Conservation (phyloP, 2,113 vertebrate genomes). For the Oncorhynchus masou region DNA sequence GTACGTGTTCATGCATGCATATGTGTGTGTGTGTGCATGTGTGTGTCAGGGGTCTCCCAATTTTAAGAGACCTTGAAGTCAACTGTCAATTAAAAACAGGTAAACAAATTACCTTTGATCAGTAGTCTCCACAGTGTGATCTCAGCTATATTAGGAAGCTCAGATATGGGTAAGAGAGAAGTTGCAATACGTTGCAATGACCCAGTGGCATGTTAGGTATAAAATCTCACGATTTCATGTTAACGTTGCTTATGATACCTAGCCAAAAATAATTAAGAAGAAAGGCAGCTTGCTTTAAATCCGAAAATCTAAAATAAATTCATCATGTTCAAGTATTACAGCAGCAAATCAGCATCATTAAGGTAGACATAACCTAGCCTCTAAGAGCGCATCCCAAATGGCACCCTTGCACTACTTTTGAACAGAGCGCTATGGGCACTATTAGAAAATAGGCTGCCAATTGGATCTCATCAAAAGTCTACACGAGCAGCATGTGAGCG, state of each 20-base stretch:
- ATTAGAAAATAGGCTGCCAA: background rate
- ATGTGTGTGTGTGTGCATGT: background rate
- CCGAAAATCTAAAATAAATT: background rate
- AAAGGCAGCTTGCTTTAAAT: background rate
- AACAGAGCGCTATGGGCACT: background rate
- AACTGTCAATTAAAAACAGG: background rate
- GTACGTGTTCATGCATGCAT: background rate
- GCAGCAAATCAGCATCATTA: slow-evolving; percentile 6
- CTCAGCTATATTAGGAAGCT: background rate
- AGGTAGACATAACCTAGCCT: background rate
- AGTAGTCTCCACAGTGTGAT: slow-evolving; percentile 14
- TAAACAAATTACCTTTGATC: background rate
- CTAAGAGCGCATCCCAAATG: background rate
- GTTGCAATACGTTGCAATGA: background rate
- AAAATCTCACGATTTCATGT: background rate
- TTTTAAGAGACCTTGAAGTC: background rate
- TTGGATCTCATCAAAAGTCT: background rate
- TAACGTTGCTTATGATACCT: background rate
- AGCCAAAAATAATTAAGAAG: background rate
- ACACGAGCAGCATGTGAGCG: slow-evolving; percentile 23
- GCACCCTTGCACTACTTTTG: no score
- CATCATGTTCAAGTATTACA: no score
- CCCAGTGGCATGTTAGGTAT: background rate
- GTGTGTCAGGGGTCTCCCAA: background rate
- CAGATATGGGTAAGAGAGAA: background rate